phyloP scores from a whole-genome alignment of 2,797 vertebrate species.

The Cheracebus regulus region DNA sequence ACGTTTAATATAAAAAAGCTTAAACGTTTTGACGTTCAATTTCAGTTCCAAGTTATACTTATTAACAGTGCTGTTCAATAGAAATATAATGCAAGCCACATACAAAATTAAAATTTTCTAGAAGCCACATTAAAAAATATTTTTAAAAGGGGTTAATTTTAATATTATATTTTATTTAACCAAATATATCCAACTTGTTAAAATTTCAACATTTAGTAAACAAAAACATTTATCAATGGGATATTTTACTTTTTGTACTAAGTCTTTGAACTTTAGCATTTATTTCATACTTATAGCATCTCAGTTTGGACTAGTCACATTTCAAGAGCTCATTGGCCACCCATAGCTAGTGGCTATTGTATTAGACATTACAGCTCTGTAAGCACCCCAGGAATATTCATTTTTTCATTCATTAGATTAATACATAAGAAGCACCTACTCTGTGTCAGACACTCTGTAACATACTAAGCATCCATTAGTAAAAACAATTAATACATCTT shows the following conservation, averaged over 20 bases:
- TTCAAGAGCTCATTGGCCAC: neutral
- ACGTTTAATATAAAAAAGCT: neutral
- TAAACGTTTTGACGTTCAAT: slow-evolving; percentile 47
- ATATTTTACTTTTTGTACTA: neutral
- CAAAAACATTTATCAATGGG: neutral
- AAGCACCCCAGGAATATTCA: neutral
- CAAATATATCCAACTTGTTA: neutral
- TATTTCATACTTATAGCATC: neutral
- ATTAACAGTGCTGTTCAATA: neutral
- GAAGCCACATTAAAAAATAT: neutral
- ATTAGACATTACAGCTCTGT: neutral
- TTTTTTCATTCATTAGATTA: neutral
- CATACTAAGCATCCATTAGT: neutral
- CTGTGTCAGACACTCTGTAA: neutral
- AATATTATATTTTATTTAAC: neutral
- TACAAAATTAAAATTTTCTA: slow-evolving; percentile 44
- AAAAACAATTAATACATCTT: neutral
- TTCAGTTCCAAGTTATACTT: slow-evolving; percentile 42
- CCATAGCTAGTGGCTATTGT: neutral
- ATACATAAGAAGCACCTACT: neutral
- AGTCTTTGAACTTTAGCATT: slow-evolving; percentile 13
- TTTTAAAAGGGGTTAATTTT: slow-evolving; percentile 44
- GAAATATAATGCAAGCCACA: slow-evolving; percentile 13
- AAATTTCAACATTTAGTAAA: slow-evolving; percentile 30
- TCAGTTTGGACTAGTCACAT: neutral